Conservation (phyloP, 2,113 vertebrate species). For the Nibea coibor region DNA sequence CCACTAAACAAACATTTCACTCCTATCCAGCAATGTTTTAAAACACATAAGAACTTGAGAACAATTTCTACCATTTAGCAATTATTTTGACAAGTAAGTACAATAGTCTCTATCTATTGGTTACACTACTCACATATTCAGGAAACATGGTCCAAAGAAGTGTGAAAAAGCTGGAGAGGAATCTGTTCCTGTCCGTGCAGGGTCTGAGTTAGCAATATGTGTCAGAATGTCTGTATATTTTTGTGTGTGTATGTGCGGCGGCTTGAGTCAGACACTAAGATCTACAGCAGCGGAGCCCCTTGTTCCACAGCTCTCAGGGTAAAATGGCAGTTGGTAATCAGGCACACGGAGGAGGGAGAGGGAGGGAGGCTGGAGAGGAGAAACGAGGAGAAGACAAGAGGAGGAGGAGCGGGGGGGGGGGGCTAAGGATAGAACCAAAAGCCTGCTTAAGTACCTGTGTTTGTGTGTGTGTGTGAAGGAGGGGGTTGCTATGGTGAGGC, state of each 20-base stretch:
- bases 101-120: neutral
- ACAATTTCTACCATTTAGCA: neutral
- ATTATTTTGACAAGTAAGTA: neutral
- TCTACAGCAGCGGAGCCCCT: conserved; percentile 6
- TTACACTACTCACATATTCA: conserved; percentile 76
- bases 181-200: neutral
- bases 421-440: conserved; percentile 90
- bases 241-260: conserved; percentile 9
- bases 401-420: conserved; percentile 24
- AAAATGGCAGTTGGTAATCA: conserved; percentile 74
- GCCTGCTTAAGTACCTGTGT: conserved; percentile 84
- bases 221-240: neutral
- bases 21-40: neutral
- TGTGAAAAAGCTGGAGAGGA: conserved; percentile 29
- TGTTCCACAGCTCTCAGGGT: conserved; percentile 45
- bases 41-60: neutral
- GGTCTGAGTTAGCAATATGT: neutral
- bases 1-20: neutral
- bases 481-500: conserved; percentile 51
- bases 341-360: conserved; percentile 15
- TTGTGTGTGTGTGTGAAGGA: neutral
- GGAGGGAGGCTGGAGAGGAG: conserved; percentile 25
- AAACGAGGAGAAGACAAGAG: conserved; percentile 26
- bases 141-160: conserved; percentile 77
- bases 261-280: conserved; percentile 3